phyloP scores from a whole-genome alignment of 2,888 invertebrate species.

The Chironomus riparius region DNA sequence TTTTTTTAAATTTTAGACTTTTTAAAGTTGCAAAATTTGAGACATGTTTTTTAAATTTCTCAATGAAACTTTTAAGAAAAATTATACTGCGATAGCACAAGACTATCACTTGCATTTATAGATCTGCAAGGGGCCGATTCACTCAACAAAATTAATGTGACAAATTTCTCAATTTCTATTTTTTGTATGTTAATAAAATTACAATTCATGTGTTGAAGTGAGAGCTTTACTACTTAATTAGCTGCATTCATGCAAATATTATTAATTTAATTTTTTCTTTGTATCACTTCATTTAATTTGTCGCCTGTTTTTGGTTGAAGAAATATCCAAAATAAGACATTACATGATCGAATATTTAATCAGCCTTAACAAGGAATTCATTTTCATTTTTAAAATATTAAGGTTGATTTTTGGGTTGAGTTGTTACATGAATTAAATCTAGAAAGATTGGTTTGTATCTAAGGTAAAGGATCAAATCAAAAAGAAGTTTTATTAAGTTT shows the following conservation, averaged over 20 bases:
- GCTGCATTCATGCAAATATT: constrained; percentile 21
- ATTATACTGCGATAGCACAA: constrained; percentile 19
- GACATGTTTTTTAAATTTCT: background rate
- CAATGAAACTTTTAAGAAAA: background rate
- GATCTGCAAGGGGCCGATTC: constrained; percentile 40
- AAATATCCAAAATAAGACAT: background rate
- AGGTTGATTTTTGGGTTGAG: too few species aligned
- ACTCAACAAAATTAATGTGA: constrained; percentile 46
- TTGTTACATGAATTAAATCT: too few species aligned
- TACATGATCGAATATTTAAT: background rate
- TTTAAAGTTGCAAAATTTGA: background rate
- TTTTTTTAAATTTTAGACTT: too few species aligned
- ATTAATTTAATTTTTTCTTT: background rate
- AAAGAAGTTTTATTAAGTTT: too few species aligned
- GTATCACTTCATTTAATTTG: constrained; percentile 1
- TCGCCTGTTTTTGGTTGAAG: constrained; percentile 12
- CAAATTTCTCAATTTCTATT: constrained; percentile 33
- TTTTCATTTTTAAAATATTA: background rate
- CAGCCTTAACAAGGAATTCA: constrained; percentile 15
- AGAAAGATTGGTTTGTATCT: too few species aligned
- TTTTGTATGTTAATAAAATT: too few species aligned
- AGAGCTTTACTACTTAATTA: constrained; percentile 1
- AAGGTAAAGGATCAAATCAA: too few species aligned
- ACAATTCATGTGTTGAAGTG: constrained; percentile 27
- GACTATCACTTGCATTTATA: constrained; percentile 23